Percentiles rank a stretch among this genome's conserved stretches.
Conservation (phyloP, 2,797 vertebrate species). For the Acanthornis magna region DNA sequence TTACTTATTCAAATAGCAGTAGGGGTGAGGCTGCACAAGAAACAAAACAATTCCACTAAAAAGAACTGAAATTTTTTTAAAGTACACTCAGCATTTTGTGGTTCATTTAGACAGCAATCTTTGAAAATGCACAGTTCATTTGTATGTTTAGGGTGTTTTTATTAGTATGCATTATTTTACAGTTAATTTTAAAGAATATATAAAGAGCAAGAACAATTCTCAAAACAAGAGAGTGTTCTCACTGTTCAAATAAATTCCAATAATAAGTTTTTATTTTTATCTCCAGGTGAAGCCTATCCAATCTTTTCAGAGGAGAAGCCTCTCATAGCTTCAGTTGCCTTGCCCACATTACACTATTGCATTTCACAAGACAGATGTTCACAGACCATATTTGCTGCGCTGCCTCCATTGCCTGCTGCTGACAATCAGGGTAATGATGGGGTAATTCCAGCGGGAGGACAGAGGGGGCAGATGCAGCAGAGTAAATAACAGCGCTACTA, state of each 20-base stretch:
- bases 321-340: background rate
- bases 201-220: background rate
- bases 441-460: background rate
- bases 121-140: background rate
- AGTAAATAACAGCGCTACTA: background rate
- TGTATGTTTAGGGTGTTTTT: rapidly evolving
- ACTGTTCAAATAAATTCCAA: background rate
- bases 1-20: constrained; percentile 47
- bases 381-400: background rate
- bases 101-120: background rate
- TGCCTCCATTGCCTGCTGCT: background rate
- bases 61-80: background rate
- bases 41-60: background rate
- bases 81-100: background rate
- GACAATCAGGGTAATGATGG: background rate
- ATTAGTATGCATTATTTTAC: background rate
- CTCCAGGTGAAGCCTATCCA: background rate
- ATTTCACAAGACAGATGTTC: background rate
- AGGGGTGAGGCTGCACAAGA: constrained; percentile 2
- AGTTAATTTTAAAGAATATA: background rate
- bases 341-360: background rate
- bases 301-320: background rate
- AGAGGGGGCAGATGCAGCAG: background rate
- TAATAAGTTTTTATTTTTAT: background rate
- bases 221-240: background rate